Conservation (phyloP, 2,888 invertebrate species). For the Caenorhabditis japonica region DNA sequence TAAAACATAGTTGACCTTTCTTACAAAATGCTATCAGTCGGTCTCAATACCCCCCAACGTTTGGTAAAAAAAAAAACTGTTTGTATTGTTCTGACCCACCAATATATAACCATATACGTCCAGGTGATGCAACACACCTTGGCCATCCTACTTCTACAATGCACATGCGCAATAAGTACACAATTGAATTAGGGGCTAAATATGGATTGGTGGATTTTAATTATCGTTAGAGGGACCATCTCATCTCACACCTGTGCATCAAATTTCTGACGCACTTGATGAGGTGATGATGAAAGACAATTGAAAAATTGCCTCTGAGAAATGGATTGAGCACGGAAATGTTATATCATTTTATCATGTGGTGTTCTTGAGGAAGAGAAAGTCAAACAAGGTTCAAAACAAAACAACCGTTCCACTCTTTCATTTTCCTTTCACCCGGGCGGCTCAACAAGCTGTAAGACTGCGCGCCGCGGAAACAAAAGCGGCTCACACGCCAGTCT, state of each 20-base stretch:
- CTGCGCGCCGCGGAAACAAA: conserved; percentile 39
- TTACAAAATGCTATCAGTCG: conserved; percentile 18
- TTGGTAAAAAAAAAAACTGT: conserved; percentile 6
- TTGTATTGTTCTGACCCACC: conserved; percentile 44
- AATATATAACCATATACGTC: conserved; percentile 4
- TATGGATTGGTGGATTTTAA: background rate
- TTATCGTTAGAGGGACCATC: conserved; percentile 31
- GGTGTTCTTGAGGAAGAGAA: conserved; percentile 22
- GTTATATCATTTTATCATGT: no score
- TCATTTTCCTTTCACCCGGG: no score
- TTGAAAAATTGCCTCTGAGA: background rate
- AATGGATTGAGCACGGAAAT: no score
- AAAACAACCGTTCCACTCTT: conserved; percentile 49
- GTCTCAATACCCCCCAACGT: no score
- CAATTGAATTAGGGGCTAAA: conserved; percentile 48
- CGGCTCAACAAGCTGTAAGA: conserved; percentile 51
- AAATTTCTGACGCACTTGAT: conserved; percentile 40
- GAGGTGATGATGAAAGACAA: conserved; percentile 41
- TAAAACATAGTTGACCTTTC: conserved; percentile 3
- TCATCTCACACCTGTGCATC: conserved; percentile 51
- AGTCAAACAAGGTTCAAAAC: conserved; percentile 50
- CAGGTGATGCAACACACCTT: conserved; percentile 23
- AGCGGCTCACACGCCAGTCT: conserved; percentile 51
- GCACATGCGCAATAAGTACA: conserved; percentile 44
- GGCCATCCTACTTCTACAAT: conserved; percentile 26